These are phyloP conservation scores for Naja naja DNA, from an alignment of 2,113 vertebrate species.

Conservation along the genomic window DNA sequence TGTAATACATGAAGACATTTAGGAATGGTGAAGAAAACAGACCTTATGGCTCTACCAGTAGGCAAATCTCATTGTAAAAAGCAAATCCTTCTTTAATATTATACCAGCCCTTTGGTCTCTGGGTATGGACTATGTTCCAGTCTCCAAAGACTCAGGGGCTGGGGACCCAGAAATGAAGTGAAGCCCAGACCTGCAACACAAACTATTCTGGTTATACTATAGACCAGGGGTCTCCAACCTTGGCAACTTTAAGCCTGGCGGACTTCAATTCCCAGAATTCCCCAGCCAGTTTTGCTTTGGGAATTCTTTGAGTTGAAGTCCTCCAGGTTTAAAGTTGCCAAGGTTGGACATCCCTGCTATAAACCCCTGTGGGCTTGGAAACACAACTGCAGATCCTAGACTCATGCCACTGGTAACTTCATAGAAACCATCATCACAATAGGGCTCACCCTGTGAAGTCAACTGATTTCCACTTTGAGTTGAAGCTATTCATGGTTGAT, in stretches of 20 bases:
- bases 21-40: neutral
- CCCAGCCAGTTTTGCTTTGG: too few relatives aligned
- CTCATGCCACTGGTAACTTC: neutral
- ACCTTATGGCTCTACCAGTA: neutral
- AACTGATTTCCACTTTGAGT: neutral
- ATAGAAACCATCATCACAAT: neutral
- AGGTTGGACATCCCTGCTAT: too few relatives aligned
- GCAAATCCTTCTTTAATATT: neutral
- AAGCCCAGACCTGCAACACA: neutral
- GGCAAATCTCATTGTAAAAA: constrained; percentile 21
- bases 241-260: too few relatives aligned
- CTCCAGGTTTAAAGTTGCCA: too few relatives aligned
- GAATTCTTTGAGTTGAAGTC: too few relatives aligned
- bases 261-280: too few relatives aligned
- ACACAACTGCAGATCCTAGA: neutral
- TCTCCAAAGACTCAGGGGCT: neutral
- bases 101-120: neutral
- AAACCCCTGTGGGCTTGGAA: neutral
- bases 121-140: neutral
- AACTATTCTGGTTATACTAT: neutral
- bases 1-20: neutral
- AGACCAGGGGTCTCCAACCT: too few relatives aligned
- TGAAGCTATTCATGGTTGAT: neutral
- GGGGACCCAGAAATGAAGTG: neutral
- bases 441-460: neutral